Percentiles rank a stretch among this genome's conserved stretches.
Evolutionary conservation across 2,888 invertebrate genomes (phyloP).

Genomic region (Xestia c-nigrum): DNA sequence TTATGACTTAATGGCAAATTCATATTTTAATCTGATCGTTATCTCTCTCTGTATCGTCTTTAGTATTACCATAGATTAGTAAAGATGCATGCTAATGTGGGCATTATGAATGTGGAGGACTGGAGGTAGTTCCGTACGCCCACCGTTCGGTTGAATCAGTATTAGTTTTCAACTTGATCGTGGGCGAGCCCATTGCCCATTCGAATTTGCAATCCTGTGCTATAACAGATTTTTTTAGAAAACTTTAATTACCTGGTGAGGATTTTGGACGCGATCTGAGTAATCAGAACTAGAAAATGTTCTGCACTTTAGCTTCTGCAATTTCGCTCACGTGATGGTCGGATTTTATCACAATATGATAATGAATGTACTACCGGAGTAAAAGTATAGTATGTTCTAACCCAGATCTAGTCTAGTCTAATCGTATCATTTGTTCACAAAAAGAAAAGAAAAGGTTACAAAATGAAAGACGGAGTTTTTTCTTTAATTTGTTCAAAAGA

Average conservation of each 20-base stretch:
- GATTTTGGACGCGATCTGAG: background rate
- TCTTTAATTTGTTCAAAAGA: too few species aligned
- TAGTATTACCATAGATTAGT: background rate
- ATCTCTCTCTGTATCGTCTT: too few species aligned
- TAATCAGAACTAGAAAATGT: background rate
- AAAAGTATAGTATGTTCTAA: background rate
- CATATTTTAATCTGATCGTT: too few species aligned
- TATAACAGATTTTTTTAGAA: slow-evolving; percentile 43
- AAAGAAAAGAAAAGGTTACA: too few species aligned
- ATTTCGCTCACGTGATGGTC: background rate
- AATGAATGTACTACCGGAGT: background rate
- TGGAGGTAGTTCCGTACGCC: slow-evolving; percentile 37
- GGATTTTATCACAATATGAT: background rate
- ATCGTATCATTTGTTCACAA: background rate
- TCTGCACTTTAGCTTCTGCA: background rate
- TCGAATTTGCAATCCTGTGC: slow-evolving; percentile 55
- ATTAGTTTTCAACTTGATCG: slow-evolving; percentile 34
- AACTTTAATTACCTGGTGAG: slow-evolving; percentile 29
- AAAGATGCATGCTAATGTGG: slow-evolving; percentile 41
- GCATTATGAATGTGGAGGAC: slow-evolving; percentile 52
- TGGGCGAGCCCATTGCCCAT: slow-evolving; percentile 51
- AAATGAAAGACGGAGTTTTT: too few species aligned
- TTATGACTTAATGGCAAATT: background rate
- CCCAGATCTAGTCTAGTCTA: background rate
- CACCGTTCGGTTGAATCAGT: slow-evolving; percentile 23